phyloP scores from a whole-genome alignment of 2,797 vertebrate species.

The Myotis vivesi region DNA sequence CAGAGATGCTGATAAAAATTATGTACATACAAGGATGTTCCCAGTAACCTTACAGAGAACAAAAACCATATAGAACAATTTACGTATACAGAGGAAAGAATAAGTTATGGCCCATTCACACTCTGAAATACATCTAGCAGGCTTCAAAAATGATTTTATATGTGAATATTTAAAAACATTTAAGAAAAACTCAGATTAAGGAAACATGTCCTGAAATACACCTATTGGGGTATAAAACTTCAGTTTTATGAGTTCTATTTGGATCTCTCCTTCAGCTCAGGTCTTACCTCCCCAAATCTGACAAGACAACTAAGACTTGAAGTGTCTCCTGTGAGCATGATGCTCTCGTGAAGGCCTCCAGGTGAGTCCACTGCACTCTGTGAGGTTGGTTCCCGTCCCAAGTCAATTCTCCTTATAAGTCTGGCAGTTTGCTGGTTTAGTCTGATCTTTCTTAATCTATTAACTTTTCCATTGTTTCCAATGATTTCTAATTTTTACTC shows the following conservation, averaged over 20 bases:
- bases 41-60: not conserved
- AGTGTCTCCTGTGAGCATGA: not conserved
- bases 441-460: not conserved
- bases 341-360: not conserved
- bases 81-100: not conserved
- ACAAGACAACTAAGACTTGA: not conserved
- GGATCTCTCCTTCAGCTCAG: not conserved
- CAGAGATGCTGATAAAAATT: not conserved
- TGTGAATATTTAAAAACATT: not conserved
- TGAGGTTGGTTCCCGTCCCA: not conserved
- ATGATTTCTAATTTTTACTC: not conserved
- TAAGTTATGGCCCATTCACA: not conserved
- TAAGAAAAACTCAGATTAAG: not conserved
- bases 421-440: not conserved
- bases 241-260: not conserved
- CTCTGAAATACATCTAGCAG: not conserved
- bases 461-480: not conserved
- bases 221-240: not conserved
- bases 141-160: not conserved
- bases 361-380: too few relatives aligned
- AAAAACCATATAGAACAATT: not conserved
- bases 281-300: not conserved
- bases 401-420: not conserved
- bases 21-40: not conserved
- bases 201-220: not conserved